A percentile compares a stretch with the other conserved stretches of the same genome.
Conservation (phyloP, 2,888 invertebrate genomes). For the Meteorus cinctellus region DNA sequence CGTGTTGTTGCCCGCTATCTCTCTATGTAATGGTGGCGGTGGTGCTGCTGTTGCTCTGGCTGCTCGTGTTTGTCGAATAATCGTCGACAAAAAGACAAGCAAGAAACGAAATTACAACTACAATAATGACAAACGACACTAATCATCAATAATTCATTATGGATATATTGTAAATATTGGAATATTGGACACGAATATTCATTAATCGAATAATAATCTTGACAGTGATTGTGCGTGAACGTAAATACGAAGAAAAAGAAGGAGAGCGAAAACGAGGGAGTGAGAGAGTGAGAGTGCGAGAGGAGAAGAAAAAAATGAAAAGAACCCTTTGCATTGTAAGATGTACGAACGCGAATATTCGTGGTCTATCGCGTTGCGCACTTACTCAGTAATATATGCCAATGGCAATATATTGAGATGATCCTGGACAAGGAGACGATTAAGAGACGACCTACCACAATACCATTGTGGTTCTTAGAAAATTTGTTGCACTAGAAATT, state of each 20-base stretch:
- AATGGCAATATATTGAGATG: constrained; percentile 20
- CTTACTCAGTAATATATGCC: constrained; percentile 23
- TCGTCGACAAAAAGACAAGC: constrained; percentile 15
- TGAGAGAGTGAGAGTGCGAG: constrained; percentile 4
- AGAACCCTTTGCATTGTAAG: constrained; percentile 39
- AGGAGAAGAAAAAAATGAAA: constrained; percentile 14
- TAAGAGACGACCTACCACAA: not conserved
- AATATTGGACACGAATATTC: not conserved
- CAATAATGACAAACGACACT: not conserved
- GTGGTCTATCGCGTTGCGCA: constrained; percentile 34
- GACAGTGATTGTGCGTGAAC: constrained; percentile 13
- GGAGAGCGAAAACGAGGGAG: constrained; percentile 6
- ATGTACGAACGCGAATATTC: constrained; percentile 36
- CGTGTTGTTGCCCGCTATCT: constrained; percentile 35
- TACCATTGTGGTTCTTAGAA: not conserved
- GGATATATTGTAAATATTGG: not conserved
- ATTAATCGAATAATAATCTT: not conserved
- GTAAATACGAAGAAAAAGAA: constrained; percentile 13
- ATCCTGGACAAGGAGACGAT: constrained; percentile 22
- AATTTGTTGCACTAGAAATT: not conserved
- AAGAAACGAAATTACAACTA: not conserved
- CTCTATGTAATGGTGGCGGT: constrained; percentile 35
- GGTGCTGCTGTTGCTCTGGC: constrained; percentile 21
- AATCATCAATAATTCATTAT: not conserved
- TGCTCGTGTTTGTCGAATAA: constrained; percentile 33